These are phyloP conservation scores for Scelioninae gen. 1 DNA, from an alignment of 2,888 invertebrate genomes.

Conservation along the genomic window DNA sequence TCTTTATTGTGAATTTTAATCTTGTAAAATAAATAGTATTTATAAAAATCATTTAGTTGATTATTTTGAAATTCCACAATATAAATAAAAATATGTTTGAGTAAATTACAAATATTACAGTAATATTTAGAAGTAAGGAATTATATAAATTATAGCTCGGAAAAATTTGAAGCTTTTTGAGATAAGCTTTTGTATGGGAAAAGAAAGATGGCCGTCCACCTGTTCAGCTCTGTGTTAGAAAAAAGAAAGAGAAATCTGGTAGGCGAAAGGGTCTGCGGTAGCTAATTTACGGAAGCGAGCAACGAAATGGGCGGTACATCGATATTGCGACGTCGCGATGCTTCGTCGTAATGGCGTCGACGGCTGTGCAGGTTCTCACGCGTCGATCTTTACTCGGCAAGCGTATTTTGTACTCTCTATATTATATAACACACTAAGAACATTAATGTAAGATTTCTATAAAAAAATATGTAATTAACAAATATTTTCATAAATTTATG, in stretches of 20 bases:
- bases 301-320: constrained; percentile 80
- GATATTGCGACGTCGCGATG: constrained; percentile 82
- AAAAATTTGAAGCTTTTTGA: constrained; percentile 44
- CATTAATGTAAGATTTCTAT: constrained; percentile 10
- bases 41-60: no score
- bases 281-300: constrained; percentile 62
- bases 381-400: constrained; percentile 54
- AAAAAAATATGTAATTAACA: constrained; percentile 2
- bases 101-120: not conserved
- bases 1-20: no score
- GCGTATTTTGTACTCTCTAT: constrained; percentile 25
- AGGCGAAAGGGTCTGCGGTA: constrained; percentile 58
- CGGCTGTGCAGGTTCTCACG: constrained; percentile 82
- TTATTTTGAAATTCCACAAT: no score
- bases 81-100: no score
- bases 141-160: not conserved
- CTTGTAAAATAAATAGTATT: no score
- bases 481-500: no score
- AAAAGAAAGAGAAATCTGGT: constrained; percentile 56
- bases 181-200: constrained; percentile 70
- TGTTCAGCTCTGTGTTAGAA: constrained; percentile 60
- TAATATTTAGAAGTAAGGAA: not conserved
- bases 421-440: constrained; percentile 26
- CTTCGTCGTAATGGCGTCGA: constrained; percentile 80
- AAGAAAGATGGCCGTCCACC: constrained; percentile 76